Base-by-base conservation (phyloP, 2,113 vertebrate genomes). In the Periophthalmus modestus region DNA sequence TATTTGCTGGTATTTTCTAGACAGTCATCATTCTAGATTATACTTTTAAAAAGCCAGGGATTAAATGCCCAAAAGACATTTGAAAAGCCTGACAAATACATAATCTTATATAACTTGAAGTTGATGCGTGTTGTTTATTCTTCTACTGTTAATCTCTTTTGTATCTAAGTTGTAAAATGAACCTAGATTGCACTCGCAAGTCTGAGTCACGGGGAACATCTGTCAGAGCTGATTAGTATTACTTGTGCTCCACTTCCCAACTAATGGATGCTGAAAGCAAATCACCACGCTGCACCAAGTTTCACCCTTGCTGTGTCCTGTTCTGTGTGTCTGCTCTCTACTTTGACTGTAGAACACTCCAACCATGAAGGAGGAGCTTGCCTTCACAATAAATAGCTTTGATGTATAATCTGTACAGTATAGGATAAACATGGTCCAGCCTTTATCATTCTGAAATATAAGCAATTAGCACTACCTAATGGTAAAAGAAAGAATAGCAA, bases 211-310 rank as follows among this genome's bases (percentile, higher is more conserved):
- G 36, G 65, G 65, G 65, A 67, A 43, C 65, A 67, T 67, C 66
- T 67, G 66, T 67, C 21, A 28, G 39, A 24, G 43, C 43, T 48
- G 21, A 67, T 67, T 16, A 21, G 43, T 48, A 48, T 67, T 67
- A 67, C 66, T 67, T n/a, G n/a, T 67, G 66, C 66, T 46, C 66
- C 43, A 67, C 66, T 67, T 67, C 66, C 65, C 65, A 67, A 46
- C 39, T 67, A 67, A 48, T 67, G 66, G 39, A 43, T 14, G 43
- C 43, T 67, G 65, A 67, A 48, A 67, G 36, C 43, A 23, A 67
- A 24, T 47, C 63, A 66, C 36, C 14, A 48, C 46, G 21, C 43
- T 7, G 21, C 46, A 24, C 11, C 21, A 6, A 47, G n/a, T 47
- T 67, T 48, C 43, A 48, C 10, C 46, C 39, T 24, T 16, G 36